Evolutionary conservation across 2,888 invertebrate genomes (phyloP), one percentile per base, ranked within the genome.

Genomic region (Drosophila falleni): DNA sequence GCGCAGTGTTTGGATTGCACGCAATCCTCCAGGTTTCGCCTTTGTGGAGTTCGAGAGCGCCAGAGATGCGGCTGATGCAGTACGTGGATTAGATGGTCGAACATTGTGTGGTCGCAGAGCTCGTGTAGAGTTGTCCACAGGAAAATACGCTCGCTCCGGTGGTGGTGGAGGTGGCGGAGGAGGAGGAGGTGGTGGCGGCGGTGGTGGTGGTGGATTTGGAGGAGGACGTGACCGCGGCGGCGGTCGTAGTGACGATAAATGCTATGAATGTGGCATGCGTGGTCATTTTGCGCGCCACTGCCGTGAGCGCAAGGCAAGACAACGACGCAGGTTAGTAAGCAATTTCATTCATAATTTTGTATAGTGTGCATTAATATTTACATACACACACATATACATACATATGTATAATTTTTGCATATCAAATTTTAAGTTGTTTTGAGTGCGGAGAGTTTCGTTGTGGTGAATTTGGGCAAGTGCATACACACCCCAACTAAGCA

Each of bases 1-100:
- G 84, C 95, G 97, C 88, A 98, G 97, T 93, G 98, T 98, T 49
- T 99, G 98, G 98, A 98, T 99, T n/a, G 98, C 98, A 0, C 94
- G 98, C 81, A 98, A 98, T 92, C 92, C 92, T 11, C 98, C 98
- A 65, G 98, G 98, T 58, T 98, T 98, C 93, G 98, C 98, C 8
- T 98, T 98, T 93, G 97, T 98, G 2, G 98, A 98, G 92, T 98
- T 97, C 92, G 98, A 98, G 93, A 98, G 98, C 93, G 95, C 97
- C 6, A 82, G 93, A 75, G 98, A 98, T 93, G 98, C 98, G 10
- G 97, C 97, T 90, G 98, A 98, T 93, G 97, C 98, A 29, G 97
- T 98, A 70, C 91, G 95, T 47, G 95, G 95, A 11, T 91, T 95
- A 91, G 96, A 97, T 91, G 96, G 96, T 0, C 94, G 97, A 47